Conservation (phyloP, 2,888 invertebrate genomes). For the Himalopsyche tibetana region DNA sequence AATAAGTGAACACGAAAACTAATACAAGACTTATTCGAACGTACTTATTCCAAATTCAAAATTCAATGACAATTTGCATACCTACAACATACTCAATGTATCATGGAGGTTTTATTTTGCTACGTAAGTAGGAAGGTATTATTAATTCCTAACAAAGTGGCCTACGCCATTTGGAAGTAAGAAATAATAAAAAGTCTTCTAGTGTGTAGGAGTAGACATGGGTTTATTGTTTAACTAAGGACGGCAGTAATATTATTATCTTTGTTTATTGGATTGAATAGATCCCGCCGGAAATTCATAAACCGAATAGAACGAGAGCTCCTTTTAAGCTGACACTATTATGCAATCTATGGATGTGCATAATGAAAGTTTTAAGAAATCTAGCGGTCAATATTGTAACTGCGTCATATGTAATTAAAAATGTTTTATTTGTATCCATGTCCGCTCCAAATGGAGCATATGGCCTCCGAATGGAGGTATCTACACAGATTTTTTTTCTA, state of each 20-base stretch:
- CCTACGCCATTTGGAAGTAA: constrained; percentile 1
- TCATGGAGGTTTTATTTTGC: neutral
- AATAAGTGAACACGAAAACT: neutral
- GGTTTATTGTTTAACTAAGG: constrained; percentile 9
- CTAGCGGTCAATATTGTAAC: too few species aligned
- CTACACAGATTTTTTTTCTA: too few species aligned
- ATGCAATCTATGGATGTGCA: too few species aligned
- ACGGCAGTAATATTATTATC: neutral
- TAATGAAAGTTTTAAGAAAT: too few species aligned
- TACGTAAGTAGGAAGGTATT: constrained; percentile 5
- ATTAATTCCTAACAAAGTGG: neutral
- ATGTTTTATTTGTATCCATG: too few species aligned
- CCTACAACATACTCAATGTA: neutral
- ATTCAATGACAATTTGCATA: neutral
- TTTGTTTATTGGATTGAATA: constrained; percentile 15
- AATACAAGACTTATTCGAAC: neutral
- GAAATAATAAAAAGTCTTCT: neutral
- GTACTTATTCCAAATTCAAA: constrained; percentile 2
- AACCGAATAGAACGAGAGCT: neutral
- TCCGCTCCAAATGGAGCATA: too few species aligned
- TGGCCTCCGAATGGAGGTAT: too few species aligned
- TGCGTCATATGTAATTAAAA: too few species aligned
- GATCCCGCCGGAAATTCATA: constrained; percentile 17
- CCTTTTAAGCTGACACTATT: neutral
- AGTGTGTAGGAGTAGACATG: neutral